phyloP scores from a whole-genome alignment of 1,140 invertebrate species.

The Drosophila ananassae region DNA sequence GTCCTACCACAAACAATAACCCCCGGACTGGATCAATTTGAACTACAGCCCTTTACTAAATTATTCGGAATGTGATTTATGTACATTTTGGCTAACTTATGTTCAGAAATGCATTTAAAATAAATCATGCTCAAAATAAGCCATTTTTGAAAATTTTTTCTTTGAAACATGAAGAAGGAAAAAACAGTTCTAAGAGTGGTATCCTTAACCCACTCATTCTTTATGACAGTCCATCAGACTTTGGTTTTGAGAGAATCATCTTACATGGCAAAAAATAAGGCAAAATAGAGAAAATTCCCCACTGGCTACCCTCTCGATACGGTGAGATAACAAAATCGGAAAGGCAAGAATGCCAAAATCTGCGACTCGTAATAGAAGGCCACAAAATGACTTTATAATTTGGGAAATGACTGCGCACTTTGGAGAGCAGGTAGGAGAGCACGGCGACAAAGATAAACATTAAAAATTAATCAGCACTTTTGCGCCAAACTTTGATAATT shows the following conservation, averaged over 20 bases:
- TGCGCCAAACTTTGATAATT: conserved; percentile 77
- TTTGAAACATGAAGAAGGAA: too few species aligned
- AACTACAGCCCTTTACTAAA: background rate
- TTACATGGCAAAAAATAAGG: background rate
- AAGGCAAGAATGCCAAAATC: conserved; percentile 30
- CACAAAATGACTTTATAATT: conserved; percentile 76
- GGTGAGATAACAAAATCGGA: background rate
- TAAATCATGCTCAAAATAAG: too few species aligned
- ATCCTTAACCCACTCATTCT: background rate
- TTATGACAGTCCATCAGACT: background rate
- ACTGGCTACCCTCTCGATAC: background rate
- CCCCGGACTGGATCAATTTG: background rate
- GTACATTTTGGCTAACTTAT: background rate
- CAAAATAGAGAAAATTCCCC: background rate
- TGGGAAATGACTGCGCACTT: conserved; percentile 60
- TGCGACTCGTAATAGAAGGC: background rate
- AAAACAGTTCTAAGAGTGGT: too few species aligned
- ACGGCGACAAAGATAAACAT: conserved; percentile 68
- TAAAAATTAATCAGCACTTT: conserved; percentile 83
- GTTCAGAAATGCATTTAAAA: background rate
- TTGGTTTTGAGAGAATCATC: background rate
- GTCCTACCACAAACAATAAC: conserved; percentile 5
- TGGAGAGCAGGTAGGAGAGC: conserved; percentile 17
- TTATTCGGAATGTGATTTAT: background rate
- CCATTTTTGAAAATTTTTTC: too few species aligned